phyloP scores from a whole-genome alignment of 2,113 vertebrate genomes.

The Anguilla japonica region DNA sequence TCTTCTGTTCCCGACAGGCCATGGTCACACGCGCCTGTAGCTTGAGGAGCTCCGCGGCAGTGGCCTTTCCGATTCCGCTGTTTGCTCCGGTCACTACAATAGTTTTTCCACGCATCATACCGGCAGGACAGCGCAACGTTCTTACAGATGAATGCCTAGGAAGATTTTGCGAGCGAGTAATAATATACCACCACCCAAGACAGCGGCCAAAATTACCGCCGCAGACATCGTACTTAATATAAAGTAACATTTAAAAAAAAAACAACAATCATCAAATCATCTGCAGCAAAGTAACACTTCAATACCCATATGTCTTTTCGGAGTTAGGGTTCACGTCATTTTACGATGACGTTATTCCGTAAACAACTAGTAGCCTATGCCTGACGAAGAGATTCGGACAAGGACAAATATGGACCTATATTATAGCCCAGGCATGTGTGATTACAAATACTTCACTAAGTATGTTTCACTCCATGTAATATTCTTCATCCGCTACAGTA shows the following conservation, averaged over 20 bases:
- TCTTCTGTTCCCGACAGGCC: constrained; percentile 80
- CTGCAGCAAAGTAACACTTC: background rate
- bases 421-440: too few relatives aligned
- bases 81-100: constrained; percentile 91
- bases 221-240: constrained; percentile 42
- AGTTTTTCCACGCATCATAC: constrained; percentile 83
- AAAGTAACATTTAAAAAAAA: constrained; percentile 29
- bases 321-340: background rate
- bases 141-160: constrained; percentile 38
- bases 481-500: too few relatives aligned
- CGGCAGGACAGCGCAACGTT: constrained; percentile 47
- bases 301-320: constrained; percentile 23
- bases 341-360: too few relatives aligned
- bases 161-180: constrained; percentile 63
- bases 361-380: too few relatives aligned
- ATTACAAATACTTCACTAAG: too few relatives aligned
- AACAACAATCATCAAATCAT: too few relatives aligned
- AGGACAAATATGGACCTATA: too few relatives aligned
- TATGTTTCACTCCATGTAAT: too few relatives aligned
- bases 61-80: constrained; percentile 85
- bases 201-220: constrained; percentile 61
- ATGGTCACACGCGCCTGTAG: constrained; percentile 84
- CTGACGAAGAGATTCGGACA: too few relatives aligned
- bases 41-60: constrained; percentile 78
- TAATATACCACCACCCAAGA: constrained; percentile 60